Evolutionary conservation across 2,888 invertebrate genomes (phyloP), one percentile per base, ranked within the genome.

Genomic region (Pristionchus fissidentatus): DNA sequence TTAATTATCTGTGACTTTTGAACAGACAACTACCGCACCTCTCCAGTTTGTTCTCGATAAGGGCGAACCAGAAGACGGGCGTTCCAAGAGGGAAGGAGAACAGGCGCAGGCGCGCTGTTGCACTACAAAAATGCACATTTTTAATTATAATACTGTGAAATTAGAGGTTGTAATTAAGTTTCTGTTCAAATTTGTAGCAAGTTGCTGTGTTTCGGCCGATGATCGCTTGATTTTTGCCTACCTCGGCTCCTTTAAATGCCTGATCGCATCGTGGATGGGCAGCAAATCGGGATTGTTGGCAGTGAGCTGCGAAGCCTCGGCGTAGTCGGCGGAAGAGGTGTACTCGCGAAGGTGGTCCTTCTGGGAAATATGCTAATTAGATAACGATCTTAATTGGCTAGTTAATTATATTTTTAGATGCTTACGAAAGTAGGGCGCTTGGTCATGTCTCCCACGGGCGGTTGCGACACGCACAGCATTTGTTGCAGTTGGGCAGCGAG

Each of bases 21-120:
- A 49, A 19, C n/a, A 77, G 49, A 46, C 49, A 79, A 26, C 15
- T 43, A 78, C 26, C 77, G 49, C 38, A 81, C 80, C 32, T 83
- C 52, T 83, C 83, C 2, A 83, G 83, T 8, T 19, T 49, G 38
- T 46, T 73, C 70, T 73, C 52, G 70, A 83, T 52, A 41, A 70
- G 55, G 19, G 38, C 70, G 73, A 83, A 83, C 83, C 83, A 83
- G 73, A 52, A 83, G 38, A 83, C 43, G 32, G 83, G 83, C 49
- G 26, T 22, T 1, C 41, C 73, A 22, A 52, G 10, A 5, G 83
- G 83, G 73, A 57, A 83, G 52, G 83, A 49, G 41, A 83, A 83
- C 38, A 83, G 83, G 35, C 70, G 83, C 19, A 70, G 62, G 7
- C 46, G 80, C 10, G 62, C 26, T 8, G 29, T n/a, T 22, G 35